Evolutionary conservation across 2,797 vertebrate species (phyloP).

Genomic region (Poecile montanus): DNA sequence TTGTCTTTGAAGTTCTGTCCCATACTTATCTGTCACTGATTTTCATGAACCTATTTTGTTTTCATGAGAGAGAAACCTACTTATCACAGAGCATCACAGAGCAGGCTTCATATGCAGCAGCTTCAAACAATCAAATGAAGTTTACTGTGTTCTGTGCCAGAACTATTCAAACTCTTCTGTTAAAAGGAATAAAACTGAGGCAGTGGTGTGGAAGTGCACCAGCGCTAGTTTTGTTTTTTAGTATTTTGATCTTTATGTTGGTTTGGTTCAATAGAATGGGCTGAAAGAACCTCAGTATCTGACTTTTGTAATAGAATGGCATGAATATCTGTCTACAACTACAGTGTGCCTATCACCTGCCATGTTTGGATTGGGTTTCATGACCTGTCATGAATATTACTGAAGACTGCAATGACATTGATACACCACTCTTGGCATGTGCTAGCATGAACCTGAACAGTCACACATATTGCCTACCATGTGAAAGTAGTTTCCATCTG

Average conservation of each 20-base stretch:
- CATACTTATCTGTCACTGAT: not conserved
- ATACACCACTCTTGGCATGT: not conserved
- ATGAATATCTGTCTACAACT: not conserved
- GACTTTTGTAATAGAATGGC: not conserved
- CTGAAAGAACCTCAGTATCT: not conserved
- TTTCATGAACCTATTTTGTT: not conserved
- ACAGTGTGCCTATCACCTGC: not conserved
- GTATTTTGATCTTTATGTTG: not conserved
- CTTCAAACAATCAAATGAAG: not conserved
- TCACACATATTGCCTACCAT: not conserved
- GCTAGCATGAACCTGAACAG: not conserved
- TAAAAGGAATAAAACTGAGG: not conserved
- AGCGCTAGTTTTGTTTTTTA: not conserved
- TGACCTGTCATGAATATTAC: not conserved
- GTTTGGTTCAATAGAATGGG: not conserved
- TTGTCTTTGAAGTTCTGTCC: not conserved
- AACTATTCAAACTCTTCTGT: not conserved
- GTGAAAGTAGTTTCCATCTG: not conserved
- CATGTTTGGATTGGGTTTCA: not conserved
- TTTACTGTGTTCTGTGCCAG: not conserved
- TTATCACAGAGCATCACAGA: not conserved
- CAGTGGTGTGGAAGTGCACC: not conserved
- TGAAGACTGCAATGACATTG: not conserved
- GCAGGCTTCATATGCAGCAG: not conserved
- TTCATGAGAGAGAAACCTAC: not conserved